A percentile compares a stretch with the other conserved stretches of the same genome.
Conservation (phyloP, 2,797 vertebrate species). For the Chloroceryle inda region DNA sequence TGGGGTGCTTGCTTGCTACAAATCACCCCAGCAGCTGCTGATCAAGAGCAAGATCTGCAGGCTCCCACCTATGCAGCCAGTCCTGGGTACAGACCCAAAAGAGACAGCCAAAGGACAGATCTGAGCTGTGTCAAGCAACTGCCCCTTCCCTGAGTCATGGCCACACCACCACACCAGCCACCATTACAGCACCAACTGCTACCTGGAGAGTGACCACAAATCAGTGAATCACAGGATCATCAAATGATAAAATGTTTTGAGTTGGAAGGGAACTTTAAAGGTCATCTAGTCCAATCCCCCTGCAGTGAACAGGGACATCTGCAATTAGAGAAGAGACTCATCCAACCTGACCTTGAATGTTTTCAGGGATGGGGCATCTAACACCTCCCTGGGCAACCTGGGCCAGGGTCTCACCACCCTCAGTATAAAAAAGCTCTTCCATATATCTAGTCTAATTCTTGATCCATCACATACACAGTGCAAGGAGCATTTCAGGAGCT, state of each 20-base stretch:
- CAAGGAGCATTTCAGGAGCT: not conserved
- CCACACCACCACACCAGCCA: accelerated
- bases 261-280: not conserved
- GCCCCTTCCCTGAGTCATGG: accelerated
- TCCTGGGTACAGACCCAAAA: not conserved
- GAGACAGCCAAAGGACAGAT: accelerated
- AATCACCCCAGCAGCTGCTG: not conserved
- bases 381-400: not conserved
- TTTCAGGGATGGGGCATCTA: not conserved
- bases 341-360: not conserved
- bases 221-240: not conserved
- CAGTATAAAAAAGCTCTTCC: not conserved
- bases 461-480: not conserved
- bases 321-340: not conserved
- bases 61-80: accelerated
- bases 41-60: not conserved
- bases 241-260: not conserved
- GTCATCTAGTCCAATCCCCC: not conserved
- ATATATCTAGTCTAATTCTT: not conserved
- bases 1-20: accelerated
- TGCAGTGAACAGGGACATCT: not conserved
- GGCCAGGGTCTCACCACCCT: not conserved
- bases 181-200: not conserved
- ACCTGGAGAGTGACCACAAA: not conserved
- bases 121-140: not conserved